Conservation (phyloP, 2,797 vertebrate genomes). For the Iguana delicatissima region DNA sequence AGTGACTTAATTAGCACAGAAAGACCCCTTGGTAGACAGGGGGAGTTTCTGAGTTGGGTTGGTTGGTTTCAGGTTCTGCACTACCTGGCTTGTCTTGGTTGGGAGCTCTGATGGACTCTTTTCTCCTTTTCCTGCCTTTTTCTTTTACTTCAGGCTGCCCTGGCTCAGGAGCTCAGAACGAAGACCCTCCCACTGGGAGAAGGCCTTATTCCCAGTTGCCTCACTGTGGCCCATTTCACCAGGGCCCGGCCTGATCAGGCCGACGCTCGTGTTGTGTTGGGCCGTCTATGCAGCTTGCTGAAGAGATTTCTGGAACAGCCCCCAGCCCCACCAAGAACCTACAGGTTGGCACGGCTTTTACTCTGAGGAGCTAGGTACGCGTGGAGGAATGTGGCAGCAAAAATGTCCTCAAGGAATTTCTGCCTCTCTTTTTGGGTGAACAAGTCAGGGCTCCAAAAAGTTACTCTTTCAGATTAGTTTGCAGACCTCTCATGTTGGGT, state of each 20-base stretch:
- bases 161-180: conserved; percentile 81
- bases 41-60: not conserved
- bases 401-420: not conserved
- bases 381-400: not conserved
- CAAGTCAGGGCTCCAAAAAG: not conserved
- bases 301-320: conserved; percentile 67
- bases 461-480: too few species aligned
- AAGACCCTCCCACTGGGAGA: conserved; percentile 55
- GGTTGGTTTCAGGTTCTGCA: not conserved
- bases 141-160: conserved; percentile 80
- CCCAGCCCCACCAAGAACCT: conserved; percentile 72
- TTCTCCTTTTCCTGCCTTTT: not conserved
- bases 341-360: conserved; percentile 76
- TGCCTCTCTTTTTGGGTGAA: too few species aligned
- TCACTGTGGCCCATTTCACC: conserved; percentile 86
- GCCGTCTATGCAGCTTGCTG: conserved; percentile 80
- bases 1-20: not conserved
- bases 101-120: not conserved
- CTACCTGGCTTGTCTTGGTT: not conserved
- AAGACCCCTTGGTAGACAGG: not conserved
- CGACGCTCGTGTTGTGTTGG: conserved; percentile 81
- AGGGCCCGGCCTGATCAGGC: conserved; percentile 83
- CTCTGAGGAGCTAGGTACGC: too few species aligned
- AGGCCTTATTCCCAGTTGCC: conserved; percentile 52
- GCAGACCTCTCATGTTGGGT: too few species aligned